Base-by-base conservation (phyloP, 1,140 invertebrate species). In the Stegodyphus dumicola region DNA sequence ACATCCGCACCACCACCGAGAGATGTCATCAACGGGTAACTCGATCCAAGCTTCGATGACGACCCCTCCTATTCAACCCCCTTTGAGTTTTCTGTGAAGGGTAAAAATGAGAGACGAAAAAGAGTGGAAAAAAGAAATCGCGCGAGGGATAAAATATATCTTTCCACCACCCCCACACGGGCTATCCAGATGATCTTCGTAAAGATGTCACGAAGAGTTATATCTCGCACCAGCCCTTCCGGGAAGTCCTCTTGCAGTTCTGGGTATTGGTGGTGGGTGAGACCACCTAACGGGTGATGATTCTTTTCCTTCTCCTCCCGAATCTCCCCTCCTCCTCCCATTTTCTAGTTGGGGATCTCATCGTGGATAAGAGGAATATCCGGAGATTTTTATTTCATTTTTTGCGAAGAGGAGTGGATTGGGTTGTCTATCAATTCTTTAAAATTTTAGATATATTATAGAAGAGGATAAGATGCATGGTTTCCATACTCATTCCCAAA, bases 181-280 rank as follows among this genome's bases (percentile, higher is more conserved):
- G 15, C 9, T 9, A 52, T 52, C 64, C 76, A 69, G 76, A 78
- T 78, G 76, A 78, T 78, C 76, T 78, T 78, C 76, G 76, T 78
- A 78, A 78, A 78, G 76, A 67, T 78, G 76, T 78, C 76, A 78
- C 76, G 76, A 78, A 78, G 76, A 78, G 76, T 78, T 78, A 78
- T 78, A 49, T 65, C 76, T 49, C n/a, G 7, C n/a, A 49, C 66
- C 33, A 51, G 60, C 65, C 76, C 76, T 33, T 66, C 13, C 17
- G 48, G 33, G 48, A 67, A 78, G 49, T 52, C 65, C 49, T 64
- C 13, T 6, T 11, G 17, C n/a, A 15, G 6, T 67, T 33, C 33
- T 33, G 33, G 33, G 33, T 33, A 33, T 33, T 33, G 33, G 33
- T 33, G 64, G 76, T 69, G 65, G 49, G 33, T 17, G 7, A 51